Evolutionary conservation across 2,888 invertebrate genomes (phyloP), one percentile per base, ranked within the genome.

Genomic region (Fragum sueziense): DNA sequence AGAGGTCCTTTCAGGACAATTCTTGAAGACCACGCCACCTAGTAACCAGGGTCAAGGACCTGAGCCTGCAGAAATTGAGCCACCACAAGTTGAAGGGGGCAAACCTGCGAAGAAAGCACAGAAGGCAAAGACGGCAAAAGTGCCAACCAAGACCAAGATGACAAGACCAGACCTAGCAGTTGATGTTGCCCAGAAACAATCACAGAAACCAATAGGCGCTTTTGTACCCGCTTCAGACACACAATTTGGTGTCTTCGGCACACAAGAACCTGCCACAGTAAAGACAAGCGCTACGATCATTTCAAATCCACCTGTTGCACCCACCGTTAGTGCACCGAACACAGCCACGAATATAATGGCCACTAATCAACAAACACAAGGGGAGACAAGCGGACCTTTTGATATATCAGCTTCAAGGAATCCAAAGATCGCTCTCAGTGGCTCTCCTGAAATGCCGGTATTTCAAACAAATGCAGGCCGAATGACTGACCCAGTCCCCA

Each of bases 31-130:
- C 25, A 65, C 37, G 7, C 14, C 41, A 25, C 41, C 37, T 9
- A 65, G 41, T 25, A 65, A 41, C 22, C 65, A 65, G 25, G 65
- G 65, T 14, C 65, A 65, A 65, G 65, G 41, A 2, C 65, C 65
- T 2, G 65, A 65, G 25, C 65, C 65, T 22, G 22, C 41, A 7
- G 65, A 65, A 20, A 1, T 1, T 25, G 65, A 41, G 22, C 33
- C 65, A 65, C 65, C 37, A 7, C 65, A 65, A 20, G 41, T 4
- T 14, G 22, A 65, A 33, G 65, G 41, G 3, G 61, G 31, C 6
- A 22, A 22, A n/a, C 17, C 3, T 14, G 31, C 33, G 1, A 61
- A 61, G n/a, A n/a, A n/a, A n/a, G 17, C 9, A 41, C 9, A 9
- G 17, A 41, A 41, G 17, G 11, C 41, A 17, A 11, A 11, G 17